A percentile compares a stretch with the other conserved stretches of the same genome.
Conservation (phyloP, 2,113 vertebrate genomes). For the Hiodon alosoides region DNA sequence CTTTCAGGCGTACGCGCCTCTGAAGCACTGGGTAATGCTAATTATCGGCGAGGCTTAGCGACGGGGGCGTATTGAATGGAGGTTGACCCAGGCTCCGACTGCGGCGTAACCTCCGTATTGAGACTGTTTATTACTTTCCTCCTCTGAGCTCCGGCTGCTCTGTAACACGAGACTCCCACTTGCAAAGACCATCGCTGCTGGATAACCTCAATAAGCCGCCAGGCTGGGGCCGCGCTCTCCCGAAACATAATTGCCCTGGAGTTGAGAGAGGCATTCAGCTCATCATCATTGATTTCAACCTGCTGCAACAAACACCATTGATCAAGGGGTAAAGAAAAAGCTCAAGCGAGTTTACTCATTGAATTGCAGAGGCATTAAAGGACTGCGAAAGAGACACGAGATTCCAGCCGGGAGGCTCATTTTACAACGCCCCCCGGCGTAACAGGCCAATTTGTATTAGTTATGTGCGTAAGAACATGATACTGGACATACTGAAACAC, state of each 20-base stretch:
- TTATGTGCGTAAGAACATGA: slow-evolving; percentile 6
- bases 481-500: no score
- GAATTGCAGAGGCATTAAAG: slow-evolving; percentile 25
- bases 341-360: slow-evolving; percentile 23
- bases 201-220: slow-evolving; percentile 7
- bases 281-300: slow-evolving; percentile 18
- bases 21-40: neutral
- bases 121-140: slow-evolving; percentile 4
- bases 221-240: neutral
- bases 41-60: neutral
- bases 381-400: slow-evolving; percentile 8
- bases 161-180: neutral
- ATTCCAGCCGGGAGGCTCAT: slow-evolving; percentile 6
- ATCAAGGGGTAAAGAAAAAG: slow-evolving; percentile 12
- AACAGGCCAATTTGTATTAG: neutral
- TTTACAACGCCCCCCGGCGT: neutral
- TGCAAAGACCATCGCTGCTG: slow-evolving; percentile 14
- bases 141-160: neutral
- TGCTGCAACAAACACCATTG: slow-evolving; percentile 23
- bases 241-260: slow-evolving; percentile 1
- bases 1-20: neutral
- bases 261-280: neutral
- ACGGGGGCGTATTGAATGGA: neutral
- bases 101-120: slow-evolving; percentile 4
- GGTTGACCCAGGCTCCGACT: slow-evolving; percentile 1